Evolutionary conservation across 2,888 invertebrate genomes (phyloP), one percentile per base, ranked within the genome.

Genomic region (Nymphalis polychloros): DNA sequence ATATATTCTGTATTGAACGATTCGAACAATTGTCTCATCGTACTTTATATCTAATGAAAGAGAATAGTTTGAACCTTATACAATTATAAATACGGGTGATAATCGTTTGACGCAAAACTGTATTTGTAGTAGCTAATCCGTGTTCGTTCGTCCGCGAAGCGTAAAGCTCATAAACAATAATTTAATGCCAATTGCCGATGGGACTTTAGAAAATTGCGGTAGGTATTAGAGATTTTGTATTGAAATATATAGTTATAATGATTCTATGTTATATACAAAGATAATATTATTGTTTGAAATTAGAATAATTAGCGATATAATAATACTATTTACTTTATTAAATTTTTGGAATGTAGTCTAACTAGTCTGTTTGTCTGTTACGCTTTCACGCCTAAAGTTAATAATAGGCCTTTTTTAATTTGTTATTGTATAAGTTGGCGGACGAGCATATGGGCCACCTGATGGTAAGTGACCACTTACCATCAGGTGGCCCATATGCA

Each of bases 131-230:
- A 41, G 57, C 63, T 72, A 71, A 71, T 71, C 66, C 71, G 64
- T 49, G 69, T 63, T 64, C 71, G 68, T 63, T 72, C 66, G 71
- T 66, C 71, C 71, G 71, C 70, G 71, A 74, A 72, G 68, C 70
- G 71, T 70, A 67, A 67, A 67, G 68, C 71, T 73, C 75, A 73
- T 76, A 76, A 72, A 75, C 73, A 73, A 75, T 75, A 76, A 76
- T 74, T 74, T 76, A 75, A 74, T 75, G 72, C 67, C 75, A 70
- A 74, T 73, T 70, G 71, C 73, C 72, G 63, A 41, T 67, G 72
- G 71, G 73, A 72, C 66, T 73, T 72, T 73, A 71, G 73, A 71
- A 73, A 72, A 66, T 48, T 65, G 63, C 55, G 16, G 55, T 55
- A 55, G 27, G 55, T 55, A 55, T 31, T 55, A 55, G n/a, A 55